Evolutionary conservation across 2,888 invertebrate genomes (phyloP).

Genomic region (Atethmia centrago): DNA sequence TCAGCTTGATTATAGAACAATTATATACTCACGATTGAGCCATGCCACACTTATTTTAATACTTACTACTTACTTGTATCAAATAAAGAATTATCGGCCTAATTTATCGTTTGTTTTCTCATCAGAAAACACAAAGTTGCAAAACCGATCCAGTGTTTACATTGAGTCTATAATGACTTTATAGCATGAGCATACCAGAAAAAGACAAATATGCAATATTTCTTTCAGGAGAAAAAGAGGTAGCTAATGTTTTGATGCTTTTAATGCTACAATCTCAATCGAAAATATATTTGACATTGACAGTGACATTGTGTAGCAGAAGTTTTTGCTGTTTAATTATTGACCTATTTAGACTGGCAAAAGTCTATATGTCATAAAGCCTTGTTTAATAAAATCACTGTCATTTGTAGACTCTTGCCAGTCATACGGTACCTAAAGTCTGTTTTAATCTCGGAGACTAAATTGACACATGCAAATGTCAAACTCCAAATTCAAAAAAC

Average conservation of each 20-base stretch:
- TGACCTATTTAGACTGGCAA: no score
- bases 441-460: no score
- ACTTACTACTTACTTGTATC: conserved; percentile 31
- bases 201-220: not conserved
- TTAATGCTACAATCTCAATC: no score
- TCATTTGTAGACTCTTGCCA: no score
- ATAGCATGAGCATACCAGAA: not conserved
- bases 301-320: conserved; percentile 9
- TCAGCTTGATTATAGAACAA: not conserved
- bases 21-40: conserved; percentile 40
- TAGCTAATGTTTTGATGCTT: not conserved
- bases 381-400: no score
- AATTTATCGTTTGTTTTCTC: conserved; percentile 34
- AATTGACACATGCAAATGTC: no score
- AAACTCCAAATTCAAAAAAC: no score
- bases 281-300: conserved; percentile 26
- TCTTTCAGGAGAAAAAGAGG: conserved; percentile 7
- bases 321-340: not conserved
- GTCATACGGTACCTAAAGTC: no score
- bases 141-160: conserved; percentile 1
- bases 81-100: not conserved
- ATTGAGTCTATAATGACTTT: not conserved
- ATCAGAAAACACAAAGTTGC: conserved; percentile 27
- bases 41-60: conserved; percentile 29
- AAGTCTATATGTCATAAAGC: no score